A percentile compares a stretch with the other conserved stretches of the same genome.
These are phyloP conservation scores for Entomyzon cyanotis DNA, from an alignment of 2,113 vertebrate genomes.

Conservation along the genomic window DNA sequence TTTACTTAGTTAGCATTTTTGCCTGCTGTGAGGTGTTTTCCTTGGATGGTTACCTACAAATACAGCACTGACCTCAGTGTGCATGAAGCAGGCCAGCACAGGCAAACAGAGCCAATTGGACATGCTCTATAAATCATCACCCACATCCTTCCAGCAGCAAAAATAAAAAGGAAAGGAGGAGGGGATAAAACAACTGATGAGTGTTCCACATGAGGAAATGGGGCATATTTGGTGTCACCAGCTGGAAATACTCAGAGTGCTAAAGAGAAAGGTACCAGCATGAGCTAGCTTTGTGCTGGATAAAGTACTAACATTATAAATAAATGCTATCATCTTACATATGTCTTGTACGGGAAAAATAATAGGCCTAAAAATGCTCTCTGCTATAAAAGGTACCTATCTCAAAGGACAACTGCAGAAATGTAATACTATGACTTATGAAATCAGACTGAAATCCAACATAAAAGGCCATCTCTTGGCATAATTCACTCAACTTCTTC, in stretches of 20 bases:
- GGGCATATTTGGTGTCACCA: constrained; percentile 77
- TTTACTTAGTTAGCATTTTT: constrained; percentile 73
- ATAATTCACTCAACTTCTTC: background rate
- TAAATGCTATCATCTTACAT: constrained; percentile 3
- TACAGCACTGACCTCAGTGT: constrained; percentile 63
- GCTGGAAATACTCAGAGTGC: constrained; percentile 83
- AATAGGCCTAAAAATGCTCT: background rate
- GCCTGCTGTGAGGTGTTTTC: constrained; percentile 74
- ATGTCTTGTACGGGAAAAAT: background rate
- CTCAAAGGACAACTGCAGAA: background rate
- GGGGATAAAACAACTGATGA: constrained; percentile 65
- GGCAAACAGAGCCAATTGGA: constrained; percentile 75
- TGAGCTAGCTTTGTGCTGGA: background rate
- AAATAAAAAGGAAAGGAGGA: constrained; percentile 50
- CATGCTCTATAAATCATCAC: constrained; percentile 80
- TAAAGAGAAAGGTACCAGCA: constrained; percentile 70
- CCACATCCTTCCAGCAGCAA: constrained; percentile 75
- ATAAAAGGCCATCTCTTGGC: background rate
- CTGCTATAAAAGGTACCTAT: background rate
- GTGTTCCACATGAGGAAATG: constrained; percentile 71
- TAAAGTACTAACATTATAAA: background rate
- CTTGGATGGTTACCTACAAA: constrained; percentile 73
- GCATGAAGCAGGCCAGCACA: constrained; percentile 56
- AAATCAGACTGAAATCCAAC: background rate
- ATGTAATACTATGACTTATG: background rate